Evolutionary conservation across 2,113 vertebrate genomes (phyloP).

Genomic region (Girardinichthys multiradiatus): DNA sequence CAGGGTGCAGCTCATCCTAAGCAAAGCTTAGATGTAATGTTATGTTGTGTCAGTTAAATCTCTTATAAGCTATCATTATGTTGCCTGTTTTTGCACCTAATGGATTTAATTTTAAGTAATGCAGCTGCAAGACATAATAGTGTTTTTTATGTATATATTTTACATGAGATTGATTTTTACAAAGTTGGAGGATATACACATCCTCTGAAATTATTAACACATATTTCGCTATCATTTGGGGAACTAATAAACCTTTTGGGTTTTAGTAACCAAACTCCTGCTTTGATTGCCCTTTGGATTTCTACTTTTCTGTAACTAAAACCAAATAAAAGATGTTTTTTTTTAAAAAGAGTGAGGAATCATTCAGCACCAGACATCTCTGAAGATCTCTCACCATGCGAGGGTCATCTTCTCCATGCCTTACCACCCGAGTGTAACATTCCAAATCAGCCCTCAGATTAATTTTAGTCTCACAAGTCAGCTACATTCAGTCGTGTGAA

Average conservation of each 20-base stretch:
- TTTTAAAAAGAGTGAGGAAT: conserved; percentile 10
- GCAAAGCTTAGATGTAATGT: neutral
- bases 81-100: no score
- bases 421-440: conserved; percentile 78
- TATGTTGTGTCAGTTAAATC: neutral
- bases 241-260: neutral
- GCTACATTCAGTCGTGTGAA: conserved; percentile 67
- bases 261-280: neutral
- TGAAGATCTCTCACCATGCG: conserved; percentile 64
- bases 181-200: conserved; percentile 39
- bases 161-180: conserved; percentile 39
- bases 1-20: neutral
- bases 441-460: conserved; percentile 79
- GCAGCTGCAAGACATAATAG: neutral
- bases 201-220: no score
- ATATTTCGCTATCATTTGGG: neutral
- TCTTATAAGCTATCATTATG: neutral
- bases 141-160: conserved; percentile 31
- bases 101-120: neutral
- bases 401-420: conserved; percentile 62
- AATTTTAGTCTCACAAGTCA: conserved; percentile 83
- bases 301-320: neutral
- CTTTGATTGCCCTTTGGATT: no score
- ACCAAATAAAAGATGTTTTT: neutral
- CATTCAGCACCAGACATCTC: conserved; percentile 27